Evolutionary conservation across 2,113 vertebrate species (phyloP).

Genomic region (Pandion haliaetus): DNA sequence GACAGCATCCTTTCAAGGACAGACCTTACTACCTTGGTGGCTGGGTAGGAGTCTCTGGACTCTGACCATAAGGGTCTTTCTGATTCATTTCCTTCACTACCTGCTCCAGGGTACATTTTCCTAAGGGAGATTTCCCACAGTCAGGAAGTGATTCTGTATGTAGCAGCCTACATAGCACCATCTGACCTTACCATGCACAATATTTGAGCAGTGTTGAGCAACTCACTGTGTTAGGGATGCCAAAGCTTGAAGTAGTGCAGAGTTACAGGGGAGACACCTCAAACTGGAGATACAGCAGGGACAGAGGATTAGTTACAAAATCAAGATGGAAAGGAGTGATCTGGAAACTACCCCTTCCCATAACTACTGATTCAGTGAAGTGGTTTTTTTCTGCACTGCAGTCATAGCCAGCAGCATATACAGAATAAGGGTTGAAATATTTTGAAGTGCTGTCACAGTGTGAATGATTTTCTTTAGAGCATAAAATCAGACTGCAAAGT

Average conservation of each 20-base stretch:
- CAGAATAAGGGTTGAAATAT: slow-evolving; percentile 58
- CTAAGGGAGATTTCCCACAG: background rate
- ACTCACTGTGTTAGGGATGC: background rate
- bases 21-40: background rate
- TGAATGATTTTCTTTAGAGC: slow-evolving; percentile 61
- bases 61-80: background rate
- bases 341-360: background rate
- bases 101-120: background rate
- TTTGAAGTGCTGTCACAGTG: slow-evolving; percentile 61
- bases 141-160: background rate
- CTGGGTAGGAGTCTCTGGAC: background rate
- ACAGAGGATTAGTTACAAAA: slow-evolving; percentile 1
- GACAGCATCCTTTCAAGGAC: background rate
- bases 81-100: background rate
- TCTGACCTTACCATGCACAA: background rate
- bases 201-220: background rate
- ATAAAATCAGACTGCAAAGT: slow-evolving; percentile 56
- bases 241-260: background rate
- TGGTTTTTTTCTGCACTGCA: background rate
- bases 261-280: background rate
- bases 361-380: slow-evolving; percentile 28
- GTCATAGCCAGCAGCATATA: slow-evolving; percentile 50
- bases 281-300: background rate
- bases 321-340: slow-evolving; percentile 17
- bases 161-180: background rate